These are phyloP conservation scores for Setipinna tenuifilis DNA, from an alignment of 2,797 vertebrate species.

Conservation along the genomic window DNA sequence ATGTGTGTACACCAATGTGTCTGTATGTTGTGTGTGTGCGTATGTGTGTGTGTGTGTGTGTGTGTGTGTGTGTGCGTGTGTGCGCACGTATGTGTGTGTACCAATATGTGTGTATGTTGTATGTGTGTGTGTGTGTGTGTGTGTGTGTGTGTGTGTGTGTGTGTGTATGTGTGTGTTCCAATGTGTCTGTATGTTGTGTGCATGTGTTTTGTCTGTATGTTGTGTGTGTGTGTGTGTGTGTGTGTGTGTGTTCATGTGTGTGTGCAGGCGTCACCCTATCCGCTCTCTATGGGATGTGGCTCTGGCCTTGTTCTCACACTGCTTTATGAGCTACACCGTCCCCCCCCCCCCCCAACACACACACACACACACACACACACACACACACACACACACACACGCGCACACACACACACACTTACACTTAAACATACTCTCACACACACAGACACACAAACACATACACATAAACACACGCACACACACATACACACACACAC, in stretches of 20 bases:
- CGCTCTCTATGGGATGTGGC: not conserved
- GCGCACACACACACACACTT: no score
- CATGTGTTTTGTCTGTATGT: slow-evolving; percentile 35
- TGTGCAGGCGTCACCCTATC: not conserved
- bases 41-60: no score
- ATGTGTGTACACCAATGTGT: no score
- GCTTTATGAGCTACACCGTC: slow-evolving; percentile 69
- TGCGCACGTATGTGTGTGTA: slow-evolving; percentile 28
- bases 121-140: slow-evolving; percentile 20
- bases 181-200: not conserved
- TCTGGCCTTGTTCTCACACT: slow-evolving; percentile 62
- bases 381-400: no score
- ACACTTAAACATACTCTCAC: no score
- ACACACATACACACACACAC: not conserved
- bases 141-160: slow-evolving; percentile 28
- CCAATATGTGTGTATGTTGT: no score
- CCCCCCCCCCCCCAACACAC: slow-evolving; percentile 37
- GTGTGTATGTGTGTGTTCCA: not conserved
- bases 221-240: slow-evolving; percentile 5
- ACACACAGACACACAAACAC: no score
- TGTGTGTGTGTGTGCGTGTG: slow-evolving; percentile 22
- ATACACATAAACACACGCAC: no score
- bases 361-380: no score
- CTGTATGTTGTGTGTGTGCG: no score
- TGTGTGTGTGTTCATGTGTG: slow-evolving; percentile 2